Evolutionary conservation across 2,113 vertebrate genomes (phyloP).

Genomic region (Paedocypris sp.): DNA sequence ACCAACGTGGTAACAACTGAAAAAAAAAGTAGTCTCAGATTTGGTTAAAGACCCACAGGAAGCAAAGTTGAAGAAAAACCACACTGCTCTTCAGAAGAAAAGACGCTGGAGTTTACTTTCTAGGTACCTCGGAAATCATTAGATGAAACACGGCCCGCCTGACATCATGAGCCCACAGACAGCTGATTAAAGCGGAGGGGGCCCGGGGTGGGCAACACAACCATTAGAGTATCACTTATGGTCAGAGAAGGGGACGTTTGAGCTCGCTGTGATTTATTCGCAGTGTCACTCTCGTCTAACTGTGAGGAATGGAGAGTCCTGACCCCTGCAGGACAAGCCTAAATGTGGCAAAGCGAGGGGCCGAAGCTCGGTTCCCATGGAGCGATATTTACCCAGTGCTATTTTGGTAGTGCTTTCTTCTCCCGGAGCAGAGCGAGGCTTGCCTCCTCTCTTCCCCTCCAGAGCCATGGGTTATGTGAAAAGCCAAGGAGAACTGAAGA

Average conservation of each 20-base stretch:
- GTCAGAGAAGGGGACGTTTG: neutral
- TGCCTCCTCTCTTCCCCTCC: conserved; percentile 57
- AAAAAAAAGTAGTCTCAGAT: too few species aligned
- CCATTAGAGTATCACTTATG: neutral
- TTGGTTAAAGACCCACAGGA: too few species aligned
- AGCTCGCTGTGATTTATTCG: conserved; percentile 34
- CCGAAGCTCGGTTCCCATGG: conserved; percentile 71
- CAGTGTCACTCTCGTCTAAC: conserved; percentile 26
- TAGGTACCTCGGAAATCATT: neutral
- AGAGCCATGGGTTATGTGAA: conserved; percentile 93
- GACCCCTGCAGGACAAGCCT: conserved; percentile 33
- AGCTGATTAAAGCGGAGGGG: conserved; percentile 12
- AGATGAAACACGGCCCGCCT: neutral
- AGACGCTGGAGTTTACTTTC: neutral
- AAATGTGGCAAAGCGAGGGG: conserved; percentile 48
- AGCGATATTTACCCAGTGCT: conserved; percentile 74
- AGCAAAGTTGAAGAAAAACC: neutral
- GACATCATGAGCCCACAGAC: neutral
- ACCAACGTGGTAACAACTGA: too few species aligned
- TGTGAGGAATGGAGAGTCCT: conserved; percentile 32
- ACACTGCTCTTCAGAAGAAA: too few species aligned
- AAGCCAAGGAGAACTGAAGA: conserved; percentile 48
- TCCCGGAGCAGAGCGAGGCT: conserved; percentile 51
- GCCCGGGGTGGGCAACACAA: neutral
- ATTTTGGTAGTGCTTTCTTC: conserved; percentile 61